These are phyloP conservation scores for Drosophila mayaguana DNA, from an alignment of 2,888 invertebrate genomes.

Conservation along the genomic window DNA sequence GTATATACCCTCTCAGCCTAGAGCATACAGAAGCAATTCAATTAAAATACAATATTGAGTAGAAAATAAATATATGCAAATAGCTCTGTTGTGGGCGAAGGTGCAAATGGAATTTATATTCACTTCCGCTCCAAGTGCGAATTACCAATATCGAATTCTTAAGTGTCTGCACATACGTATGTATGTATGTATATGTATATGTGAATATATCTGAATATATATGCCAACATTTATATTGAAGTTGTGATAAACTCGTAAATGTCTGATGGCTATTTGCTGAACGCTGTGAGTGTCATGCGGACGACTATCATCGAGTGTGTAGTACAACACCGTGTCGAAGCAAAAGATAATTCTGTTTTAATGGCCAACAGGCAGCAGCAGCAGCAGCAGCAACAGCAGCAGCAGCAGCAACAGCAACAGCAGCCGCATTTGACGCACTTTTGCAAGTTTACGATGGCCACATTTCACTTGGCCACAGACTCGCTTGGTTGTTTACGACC, in stretches of 20 bases:
- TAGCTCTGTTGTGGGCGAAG: constrained; percentile 24
- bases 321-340: constrained; percentile 37
- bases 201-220: background rate
- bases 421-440: constrained; percentile 58
- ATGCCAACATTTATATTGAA: constrained; percentile 25
- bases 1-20: background rate
- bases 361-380: constrained; percentile 38
- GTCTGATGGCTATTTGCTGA: constrained; percentile 24
- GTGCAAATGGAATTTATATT: constrained; percentile 36
- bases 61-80: constrained; percentile 18
- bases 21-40: background rate
- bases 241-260: constrained; percentile 54
- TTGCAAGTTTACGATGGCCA: constrained; percentile 58
- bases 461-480: constrained; percentile 40
- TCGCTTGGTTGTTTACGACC: constrained; percentile 53
- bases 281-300: constrained; percentile 40
- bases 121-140: constrained; percentile 43
- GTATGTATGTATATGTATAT: background rate
- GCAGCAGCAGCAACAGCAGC: background rate
- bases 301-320: constrained; percentile 30
- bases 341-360: constrained; percentile 49
- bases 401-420: constrained; percentile 9
- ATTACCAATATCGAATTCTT: constrained; percentile 35
- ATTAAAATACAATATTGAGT: constrained; percentile 7
- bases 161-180: constrained; percentile 4